These are phyloP conservation scores for Hydrozoanthus gracilis DNA, from an alignment of 92 coral and sea anemone genomes.

Conservation along the genomic window DNA sequence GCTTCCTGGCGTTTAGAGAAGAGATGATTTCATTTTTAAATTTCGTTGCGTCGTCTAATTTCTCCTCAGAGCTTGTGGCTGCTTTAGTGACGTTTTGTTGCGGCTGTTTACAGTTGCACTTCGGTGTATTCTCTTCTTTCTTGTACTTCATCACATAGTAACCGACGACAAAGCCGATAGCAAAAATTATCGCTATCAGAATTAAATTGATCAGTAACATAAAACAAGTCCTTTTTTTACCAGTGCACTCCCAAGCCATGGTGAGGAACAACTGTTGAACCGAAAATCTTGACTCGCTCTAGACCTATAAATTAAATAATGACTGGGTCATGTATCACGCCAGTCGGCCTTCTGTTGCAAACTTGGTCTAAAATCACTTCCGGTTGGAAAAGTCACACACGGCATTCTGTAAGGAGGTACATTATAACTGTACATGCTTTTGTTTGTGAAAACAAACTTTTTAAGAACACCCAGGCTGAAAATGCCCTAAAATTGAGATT, in stretches of 20 bases:
- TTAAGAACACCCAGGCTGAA: too few species aligned
- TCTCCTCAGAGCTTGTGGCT: conserved; percentile 3
- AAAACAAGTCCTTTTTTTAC: conserved; percentile 27
- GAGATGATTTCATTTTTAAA: background rate
- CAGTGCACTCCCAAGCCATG: conserved; percentile 47
- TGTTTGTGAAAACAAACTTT: too few species aligned
- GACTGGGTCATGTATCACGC: background rate
- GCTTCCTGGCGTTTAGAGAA: background rate
- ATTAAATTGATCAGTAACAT: conserved; percentile 28
- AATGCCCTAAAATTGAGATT: too few species aligned
- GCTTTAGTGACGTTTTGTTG: conserved; percentile 22
- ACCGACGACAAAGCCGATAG: conserved; percentile 41
- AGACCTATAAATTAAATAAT: background rate
- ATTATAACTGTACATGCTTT: background rate
- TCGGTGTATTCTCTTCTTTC: conserved; percentile 7
- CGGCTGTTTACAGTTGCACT: conserved; percentile 18
- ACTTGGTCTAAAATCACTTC: background rate
- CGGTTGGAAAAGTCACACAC: background rate
- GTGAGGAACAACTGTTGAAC: background rate
- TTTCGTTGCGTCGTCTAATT: background rate
- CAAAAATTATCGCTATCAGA: conserved; percentile 33
- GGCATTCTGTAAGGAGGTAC: background rate
- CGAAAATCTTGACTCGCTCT: background rate
- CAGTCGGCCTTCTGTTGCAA: background rate
- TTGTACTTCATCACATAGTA: conserved; percentile 44